Evolutionary conservation across 2,888 invertebrate species (phyloP).

Genomic region (Nephrocerus scutellatus): DNA sequence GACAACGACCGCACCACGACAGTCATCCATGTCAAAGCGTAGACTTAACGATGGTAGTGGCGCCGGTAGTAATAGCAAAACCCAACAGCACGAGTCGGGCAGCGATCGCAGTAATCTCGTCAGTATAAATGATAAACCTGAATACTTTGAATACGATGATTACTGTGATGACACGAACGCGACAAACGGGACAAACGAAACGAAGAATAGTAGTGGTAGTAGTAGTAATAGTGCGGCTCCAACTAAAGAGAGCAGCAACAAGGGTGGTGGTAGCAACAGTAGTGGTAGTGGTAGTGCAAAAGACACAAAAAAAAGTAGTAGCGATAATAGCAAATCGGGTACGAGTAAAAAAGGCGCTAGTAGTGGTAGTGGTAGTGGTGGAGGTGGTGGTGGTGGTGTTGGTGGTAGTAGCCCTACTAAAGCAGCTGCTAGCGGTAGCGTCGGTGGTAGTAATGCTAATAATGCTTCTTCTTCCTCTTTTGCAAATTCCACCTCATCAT

Average conservation of each 20-base stretch:
- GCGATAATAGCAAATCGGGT: no score
- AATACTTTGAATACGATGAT: constrained; percentile 50
- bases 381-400: constrained; percentile 36
- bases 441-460: constrained; percentile 55
- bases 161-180: constrained; percentile 24
- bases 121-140: constrained; percentile 52
- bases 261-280: constrained; percentile 7
- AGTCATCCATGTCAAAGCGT: background rate
- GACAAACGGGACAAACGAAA: no score
- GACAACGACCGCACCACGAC: constrained; percentile 1
- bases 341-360: constrained; percentile 1
- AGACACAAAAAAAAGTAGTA: no score
- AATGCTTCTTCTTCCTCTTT: constrained; percentile 57
- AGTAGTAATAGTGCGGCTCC: no score
- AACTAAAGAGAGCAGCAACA: no score
- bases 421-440: constrained; percentile 45
- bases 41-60: constrained; percentile 1
- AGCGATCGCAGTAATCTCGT: constrained; percentile 46
- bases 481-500: constrained; percentile 47
- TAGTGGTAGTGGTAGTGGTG: constrained; percentile 13
- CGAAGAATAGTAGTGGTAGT: background rate
- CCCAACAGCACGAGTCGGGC: constrained; percentile 26
- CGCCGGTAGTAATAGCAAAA: background rate
- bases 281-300: constrained; percentile 16
- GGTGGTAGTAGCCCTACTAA: constrained; percentile 43